Base-by-base conservation (phyloP, 2,888 invertebrate genomes). In the Ectropis crepuscularia region DNA sequence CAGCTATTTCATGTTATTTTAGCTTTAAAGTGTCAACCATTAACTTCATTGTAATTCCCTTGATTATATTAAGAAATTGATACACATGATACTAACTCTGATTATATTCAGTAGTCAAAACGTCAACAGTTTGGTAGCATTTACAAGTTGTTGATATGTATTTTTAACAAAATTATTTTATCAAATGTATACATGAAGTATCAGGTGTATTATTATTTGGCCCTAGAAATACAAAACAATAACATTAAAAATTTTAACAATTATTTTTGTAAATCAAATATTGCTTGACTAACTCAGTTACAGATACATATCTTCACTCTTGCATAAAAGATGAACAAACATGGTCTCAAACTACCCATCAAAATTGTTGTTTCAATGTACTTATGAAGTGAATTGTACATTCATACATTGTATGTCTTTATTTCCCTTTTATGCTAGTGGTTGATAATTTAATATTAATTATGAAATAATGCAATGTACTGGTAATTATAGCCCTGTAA, bases 1-100 rank as follows among this genome's bases (percentile, higher is more conserved):
- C 37, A 50, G 41, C 28, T 61, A 57, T 47, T 57, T 45, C 6
- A 45, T 51, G 39, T 49, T 53, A 61, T 58, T 60, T 63, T 47
- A 39, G 51, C 38, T 46, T 10, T 51, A 48, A 8, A 57, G 28
- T 46, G 42, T 48, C 38, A 63, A 57, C 62, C 46, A 39, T 53
- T 41, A 57, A 58, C 50, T 53, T 46, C 12, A 51, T 53, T 12
- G 10, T 54, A 28, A 45, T 48, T 43, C 16, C 16, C 16, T 28
- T 36, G 8, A 37, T 7, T 16, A 46, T 36, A 5, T 6, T 43
- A 46, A 11, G n/a, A 11, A 48, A 38, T 63, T 50, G 57, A 62
- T 61, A 51, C 51, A 51, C 16, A 28, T 28, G 16, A 28, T 28
- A 28, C 16, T 28, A 28, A 28, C 16, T 28, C 4, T 28, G 16